Evolutionary conservation across 1,140 invertebrate genomes (phyloP).

Genomic region (Brachionus sp.): DNA sequence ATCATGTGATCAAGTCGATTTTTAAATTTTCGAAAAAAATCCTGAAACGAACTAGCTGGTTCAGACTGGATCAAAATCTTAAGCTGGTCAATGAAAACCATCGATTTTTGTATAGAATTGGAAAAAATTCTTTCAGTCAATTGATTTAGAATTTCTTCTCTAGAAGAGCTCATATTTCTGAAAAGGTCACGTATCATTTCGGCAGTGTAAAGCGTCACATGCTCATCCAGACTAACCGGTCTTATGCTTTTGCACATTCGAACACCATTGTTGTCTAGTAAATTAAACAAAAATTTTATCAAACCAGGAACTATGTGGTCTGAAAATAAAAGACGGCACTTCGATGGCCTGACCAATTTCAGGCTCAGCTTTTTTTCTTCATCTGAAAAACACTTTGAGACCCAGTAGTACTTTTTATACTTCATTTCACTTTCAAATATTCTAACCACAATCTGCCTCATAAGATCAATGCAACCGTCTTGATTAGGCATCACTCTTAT

Average conservation of each 20-base stretch:
- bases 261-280: constrained; percentile 9
- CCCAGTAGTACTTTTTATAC: constrained; percentile 41
- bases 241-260: constrained; percentile 1
- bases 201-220: not conserved
- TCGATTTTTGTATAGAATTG: not conserved
- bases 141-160: constrained; percentile 14
- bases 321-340: constrained; percentile 19
- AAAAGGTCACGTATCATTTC: constrained; percentile 36
- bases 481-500: constrained; percentile 12
- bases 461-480: constrained; percentile 7
- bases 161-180: not conserved
- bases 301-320: constrained; percentile 17
- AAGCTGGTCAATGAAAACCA: constrained; percentile 40
- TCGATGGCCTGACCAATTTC: constrained; percentile 12
- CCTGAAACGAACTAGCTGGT: constrained; percentile 30
- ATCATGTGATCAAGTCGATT: constrained; percentile 41
- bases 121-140: constrained; percentile 35
- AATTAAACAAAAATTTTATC: constrained; percentile 22
- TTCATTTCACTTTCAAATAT: constrained; percentile 37
- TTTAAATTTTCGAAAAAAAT: constrained; percentile 28
- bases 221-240: not conserved
- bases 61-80: constrained; percentile 29
- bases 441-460: constrained; percentile 15
- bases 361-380: constrained; percentile 28
- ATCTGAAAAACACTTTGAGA: constrained; percentile 24